These are phyloP conservation scores for Platycnemis pennipes DNA, from an alignment of 2,888 invertebrate species.

Conservation along the genomic window DNA sequence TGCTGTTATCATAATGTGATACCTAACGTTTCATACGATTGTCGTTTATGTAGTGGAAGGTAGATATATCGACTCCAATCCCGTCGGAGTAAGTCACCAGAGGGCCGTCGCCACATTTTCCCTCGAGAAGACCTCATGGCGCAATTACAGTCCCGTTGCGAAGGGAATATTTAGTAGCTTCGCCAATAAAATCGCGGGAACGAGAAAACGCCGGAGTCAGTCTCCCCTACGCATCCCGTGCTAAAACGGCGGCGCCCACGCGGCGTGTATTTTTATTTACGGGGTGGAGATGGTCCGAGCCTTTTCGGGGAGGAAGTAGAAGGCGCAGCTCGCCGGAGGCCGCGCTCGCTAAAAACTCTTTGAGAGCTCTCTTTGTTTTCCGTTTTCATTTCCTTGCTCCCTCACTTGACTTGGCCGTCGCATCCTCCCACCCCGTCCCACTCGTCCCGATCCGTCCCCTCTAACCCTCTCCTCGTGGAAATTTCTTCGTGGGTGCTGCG, in stretches of 20 bases:
- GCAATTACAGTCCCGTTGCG: not conserved
- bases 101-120: not conserved
- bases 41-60: too few species aligned
- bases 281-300: not conserved
- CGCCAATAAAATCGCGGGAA: not conserved
- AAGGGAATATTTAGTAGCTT: not conserved
- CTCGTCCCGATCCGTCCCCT: not conserved
- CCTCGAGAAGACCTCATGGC: not conserved
- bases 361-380: conserved; percentile 39
- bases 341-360: conserved; percentile 11
- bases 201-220: not conserved
- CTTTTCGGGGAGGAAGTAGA: not conserved
- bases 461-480: not conserved
- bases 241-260: conserved; percentile 3
- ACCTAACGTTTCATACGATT: too few species aligned
- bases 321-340: too few species aligned
- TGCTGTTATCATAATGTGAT: too few species aligned
- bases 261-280: not conserved
- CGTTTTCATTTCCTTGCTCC: not conserved
- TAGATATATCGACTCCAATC: not conserved
- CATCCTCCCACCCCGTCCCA: not conserved
- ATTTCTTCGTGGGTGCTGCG: not conserved
- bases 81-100: not conserved
- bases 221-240: not conserved
- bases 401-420: too few species aligned